A percentile compares a stretch with the other conserved stretches of the same genome.
Conservation (phyloP, 2,797 vertebrate genomes). For the Chloroceryle inda region DNA sequence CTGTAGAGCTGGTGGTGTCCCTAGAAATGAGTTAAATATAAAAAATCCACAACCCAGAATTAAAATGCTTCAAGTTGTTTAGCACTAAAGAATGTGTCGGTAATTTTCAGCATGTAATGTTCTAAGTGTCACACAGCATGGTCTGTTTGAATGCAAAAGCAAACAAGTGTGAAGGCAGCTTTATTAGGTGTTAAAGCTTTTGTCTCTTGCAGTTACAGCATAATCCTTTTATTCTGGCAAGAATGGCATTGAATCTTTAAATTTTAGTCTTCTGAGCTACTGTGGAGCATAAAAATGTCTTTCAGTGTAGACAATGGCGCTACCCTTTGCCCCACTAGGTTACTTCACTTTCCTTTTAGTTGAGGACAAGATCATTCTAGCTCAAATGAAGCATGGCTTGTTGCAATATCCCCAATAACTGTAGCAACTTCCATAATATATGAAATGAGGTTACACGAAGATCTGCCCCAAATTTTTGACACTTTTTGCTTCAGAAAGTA, state of each 20-base stretch:
- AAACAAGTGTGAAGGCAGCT: not conserved
- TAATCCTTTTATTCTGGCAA: not conserved
- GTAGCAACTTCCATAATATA: not conserved
- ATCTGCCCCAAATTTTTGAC: not conserved
- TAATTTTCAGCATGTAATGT: not conserved
- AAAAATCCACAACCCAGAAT: not conserved
- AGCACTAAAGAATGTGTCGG: not conserved
- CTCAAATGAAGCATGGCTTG: not conserved
- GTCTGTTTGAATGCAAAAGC: not conserved
- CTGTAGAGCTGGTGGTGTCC: not conserved
- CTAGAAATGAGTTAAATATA: not conserved
- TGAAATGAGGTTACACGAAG: not conserved
- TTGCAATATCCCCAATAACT: not conserved
- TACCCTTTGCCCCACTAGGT: not conserved
- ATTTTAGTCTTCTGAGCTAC: not conserved
- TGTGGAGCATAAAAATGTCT: not conserved
- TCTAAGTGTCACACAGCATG: not conserved
- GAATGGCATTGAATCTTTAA: not conserved
- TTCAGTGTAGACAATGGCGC: not conserved
- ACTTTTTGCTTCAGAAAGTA: not conserved
- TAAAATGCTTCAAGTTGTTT: not conserved
- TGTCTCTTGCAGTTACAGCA: not conserved
- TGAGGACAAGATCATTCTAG: slow-evolving; percentile 22
- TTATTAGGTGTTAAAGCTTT: not conserved
- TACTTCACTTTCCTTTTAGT: slow-evolving; percentile 8